Conservation (phyloP, 2,797 vertebrate genomes). For the Margarornis squamiger region DNA sequence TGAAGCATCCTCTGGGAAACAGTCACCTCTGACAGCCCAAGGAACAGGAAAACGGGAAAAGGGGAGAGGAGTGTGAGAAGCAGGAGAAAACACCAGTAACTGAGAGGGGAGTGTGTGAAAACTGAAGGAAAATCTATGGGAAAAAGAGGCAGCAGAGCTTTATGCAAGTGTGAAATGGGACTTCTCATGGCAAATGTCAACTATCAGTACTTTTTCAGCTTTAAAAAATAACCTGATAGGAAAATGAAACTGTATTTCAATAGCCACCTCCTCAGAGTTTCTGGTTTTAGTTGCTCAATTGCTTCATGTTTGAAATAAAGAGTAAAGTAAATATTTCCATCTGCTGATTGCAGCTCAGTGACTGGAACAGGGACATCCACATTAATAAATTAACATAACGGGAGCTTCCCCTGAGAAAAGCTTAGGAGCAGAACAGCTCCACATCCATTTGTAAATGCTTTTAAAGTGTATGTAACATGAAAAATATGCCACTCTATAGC, state of each 20-base stretch:
- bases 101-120: background rate
- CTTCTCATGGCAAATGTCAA: too few relatives aligned
- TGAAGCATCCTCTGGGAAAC: background rate
- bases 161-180: background rate
- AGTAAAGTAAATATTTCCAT: background rate
- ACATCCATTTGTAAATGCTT: background rate
- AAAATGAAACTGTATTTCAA: background rate
- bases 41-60: background rate
- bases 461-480: background rate
- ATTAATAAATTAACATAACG: accelerated
- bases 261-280: background rate
- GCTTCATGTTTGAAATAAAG: background rate
- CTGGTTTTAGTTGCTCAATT: background rate
- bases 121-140: background rate
- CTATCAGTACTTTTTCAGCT: background rate
- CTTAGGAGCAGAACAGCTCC: background rate
- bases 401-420: background rate
- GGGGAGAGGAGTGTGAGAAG: background rate
- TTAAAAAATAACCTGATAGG: background rate
- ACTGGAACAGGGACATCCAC: background rate
- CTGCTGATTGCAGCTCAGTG: background rate
- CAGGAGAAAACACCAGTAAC: background rate
- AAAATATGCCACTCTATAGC: background rate
- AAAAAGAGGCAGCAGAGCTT: background rate
- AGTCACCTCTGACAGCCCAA: background rate